Conservation (phyloP, 1,140 invertebrate genomes). For the Bactericera cockerelli region DNA sequence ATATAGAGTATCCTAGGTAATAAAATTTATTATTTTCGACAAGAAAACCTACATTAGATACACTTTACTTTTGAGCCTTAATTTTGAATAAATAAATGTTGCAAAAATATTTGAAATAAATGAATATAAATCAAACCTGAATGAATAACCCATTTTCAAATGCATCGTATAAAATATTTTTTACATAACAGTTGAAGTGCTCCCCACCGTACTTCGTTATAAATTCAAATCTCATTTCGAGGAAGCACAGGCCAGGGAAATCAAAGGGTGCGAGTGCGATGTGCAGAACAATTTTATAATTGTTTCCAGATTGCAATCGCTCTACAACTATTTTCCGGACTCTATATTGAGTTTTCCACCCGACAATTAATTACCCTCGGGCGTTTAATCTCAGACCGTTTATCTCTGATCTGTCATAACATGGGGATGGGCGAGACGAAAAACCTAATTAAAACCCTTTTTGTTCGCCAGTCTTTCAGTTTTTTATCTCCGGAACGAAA, state of each 20-base stretch:
- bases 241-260: not conserved
- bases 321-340: not conserved
- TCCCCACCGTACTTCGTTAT: no score
- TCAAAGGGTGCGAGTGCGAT: not conserved
- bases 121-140: no score
- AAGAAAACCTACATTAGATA: no score
- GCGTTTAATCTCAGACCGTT: conserved; percentile 1
- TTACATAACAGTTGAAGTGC: no score
- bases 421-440: not conserved
- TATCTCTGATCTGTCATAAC: conserved; percentile 6
- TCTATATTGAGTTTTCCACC: not conserved
- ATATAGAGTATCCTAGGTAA: not conserved
- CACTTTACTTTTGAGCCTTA: no score
- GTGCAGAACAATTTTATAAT: not conserved
- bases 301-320: not conserved
- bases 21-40: no score
- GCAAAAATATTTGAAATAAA: no score
- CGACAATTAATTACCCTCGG: not conserved
- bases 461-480: not conserved
- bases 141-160: no score
- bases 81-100: not conserved
- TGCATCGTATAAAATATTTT: no score
- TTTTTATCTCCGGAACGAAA: conserved; percentile 7
- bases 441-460: not conserved
- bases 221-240: not conserved